Evolutionary conservation across 1,140 invertebrate species (phyloP).

Genomic region (Leguminivora glycinivorella): DNA sequence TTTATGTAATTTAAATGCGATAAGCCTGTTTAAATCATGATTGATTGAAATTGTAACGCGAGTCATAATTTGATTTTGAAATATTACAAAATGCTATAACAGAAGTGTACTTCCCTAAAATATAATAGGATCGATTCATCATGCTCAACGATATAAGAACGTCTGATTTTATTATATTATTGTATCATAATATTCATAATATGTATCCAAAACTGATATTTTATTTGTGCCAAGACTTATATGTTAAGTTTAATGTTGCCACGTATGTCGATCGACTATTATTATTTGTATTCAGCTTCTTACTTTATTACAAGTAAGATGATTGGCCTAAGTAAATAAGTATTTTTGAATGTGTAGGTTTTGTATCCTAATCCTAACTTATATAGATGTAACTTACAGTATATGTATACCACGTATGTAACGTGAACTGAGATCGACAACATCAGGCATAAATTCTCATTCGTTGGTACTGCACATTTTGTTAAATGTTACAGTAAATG

Average conservation of each 20-base stretch:
- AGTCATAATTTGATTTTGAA: conserved; percentile 33
- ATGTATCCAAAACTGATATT: conserved; percentile 45
- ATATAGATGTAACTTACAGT: conserved; percentile 46
- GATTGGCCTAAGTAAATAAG: conserved; percentile 72
- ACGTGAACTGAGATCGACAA: conserved; percentile 33
- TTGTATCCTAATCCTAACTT: conserved; percentile 66
- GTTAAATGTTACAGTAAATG: conserved; percentile 34
- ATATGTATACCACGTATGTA: conserved; percentile 33
- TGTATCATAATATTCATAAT: conserved; percentile 30
- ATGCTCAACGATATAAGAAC: conserved; percentile 39
- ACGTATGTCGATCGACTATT: conserved; percentile 39
- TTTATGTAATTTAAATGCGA: conserved; percentile 66
- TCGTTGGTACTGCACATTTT: conserved; percentile 42
- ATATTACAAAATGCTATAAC: conserved; percentile 21
- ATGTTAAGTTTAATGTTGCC: conserved; percentile 58
- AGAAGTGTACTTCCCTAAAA: conserved; percentile 35
- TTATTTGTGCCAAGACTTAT: conserved; percentile 74
- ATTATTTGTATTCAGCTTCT: conserved; percentile 43
- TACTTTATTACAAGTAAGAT: conserved; percentile 50
- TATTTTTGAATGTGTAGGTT: conserved; percentile 70
- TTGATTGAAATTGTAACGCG: conserved; percentile 28
- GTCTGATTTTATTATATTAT: conserved; percentile 22
- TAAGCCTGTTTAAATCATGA: conserved; percentile 47
- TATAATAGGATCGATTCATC: conserved; percentile 34
- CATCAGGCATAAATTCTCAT: conserved; percentile 36